These are phyloP conservation scores for Stichopus chloronotus DNA, from an alignment of 35 echinoderm and acorn worm species.

Conservation along the genomic window DNA sequence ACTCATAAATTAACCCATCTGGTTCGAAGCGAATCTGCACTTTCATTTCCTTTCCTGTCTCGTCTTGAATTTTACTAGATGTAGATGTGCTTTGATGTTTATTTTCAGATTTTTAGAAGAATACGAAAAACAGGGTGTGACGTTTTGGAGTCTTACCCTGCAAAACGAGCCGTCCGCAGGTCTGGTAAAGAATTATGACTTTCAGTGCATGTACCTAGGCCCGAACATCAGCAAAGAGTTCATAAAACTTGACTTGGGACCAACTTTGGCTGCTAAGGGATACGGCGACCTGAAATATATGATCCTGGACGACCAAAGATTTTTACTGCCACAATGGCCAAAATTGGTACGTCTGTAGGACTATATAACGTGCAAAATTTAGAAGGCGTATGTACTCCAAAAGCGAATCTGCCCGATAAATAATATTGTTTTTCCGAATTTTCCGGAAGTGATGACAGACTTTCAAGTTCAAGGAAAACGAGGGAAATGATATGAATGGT, in stretches of 20 bases:
- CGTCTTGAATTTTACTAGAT: not conserved
- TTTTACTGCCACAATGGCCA: constrained; percentile 66
- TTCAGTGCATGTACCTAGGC: constrained; percentile 75
- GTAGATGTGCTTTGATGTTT: not conserved
- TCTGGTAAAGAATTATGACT: constrained; percentile 47
- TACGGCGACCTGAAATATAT: constrained; percentile 79
- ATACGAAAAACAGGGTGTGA: constrained; percentile 69
- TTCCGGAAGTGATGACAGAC: no score
- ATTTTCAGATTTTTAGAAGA: constrained; percentile 76
- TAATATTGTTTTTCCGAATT: no score
- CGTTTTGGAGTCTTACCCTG: constrained; percentile 87
- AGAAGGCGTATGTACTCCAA: no score
- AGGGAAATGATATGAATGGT: no score
- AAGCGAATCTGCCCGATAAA: no score
- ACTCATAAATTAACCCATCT: not conserved
- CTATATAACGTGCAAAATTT: no score
- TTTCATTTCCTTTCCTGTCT: not conserved
- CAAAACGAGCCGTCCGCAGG: constrained; percentile 88
- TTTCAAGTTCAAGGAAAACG: no score
- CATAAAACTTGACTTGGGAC: constrained; percentile 87
- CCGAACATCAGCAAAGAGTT: constrained; percentile 79
- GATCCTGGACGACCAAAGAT: constrained; percentile 86
- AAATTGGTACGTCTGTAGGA: not conserved
- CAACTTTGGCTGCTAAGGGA: constrained; percentile 49
- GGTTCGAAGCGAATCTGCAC: not conserved